Base-by-base conservation (phyloP, 2,797 vertebrate species). In the Sus cebifrons region DNA sequence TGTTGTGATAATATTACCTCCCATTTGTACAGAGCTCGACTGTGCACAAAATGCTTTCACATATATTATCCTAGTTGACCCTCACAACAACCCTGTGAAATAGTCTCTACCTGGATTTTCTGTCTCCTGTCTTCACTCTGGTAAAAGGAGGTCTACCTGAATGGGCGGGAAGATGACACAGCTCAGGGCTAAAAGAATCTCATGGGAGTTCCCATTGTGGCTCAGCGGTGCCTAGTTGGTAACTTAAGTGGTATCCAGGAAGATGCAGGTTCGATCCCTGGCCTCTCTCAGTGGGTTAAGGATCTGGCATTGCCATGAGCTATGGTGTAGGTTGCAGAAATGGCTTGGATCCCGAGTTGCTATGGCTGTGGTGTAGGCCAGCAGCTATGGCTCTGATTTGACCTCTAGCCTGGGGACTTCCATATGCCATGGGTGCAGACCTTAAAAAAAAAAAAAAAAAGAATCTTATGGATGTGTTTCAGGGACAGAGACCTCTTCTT, bases 1-100 rank as follows among this genome's bases (percentile, higher is more conserved):
- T 75, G 82, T 79, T 95, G 88, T 75, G 92, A 95, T 96, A 95
- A 96, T 89, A 93, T 93, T 74, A 81, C 85, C 94, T 96, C 81
- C 84, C 84, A 67, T 94, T 83, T 92, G 73, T 54, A 49, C 32
- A 78, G 89, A 85, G 54, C 65, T 96, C 44, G 5, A 21, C 85
- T 64, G 92, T 78, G 90, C 40, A 71, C 79, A 56, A 65, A 95
- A 87, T 58, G 79, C 62, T 64, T 74, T 74, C 86, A 21, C 79
- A 82, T 95, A 44, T 40, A 82, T 97, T 93, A 93, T 56, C 21
- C 8, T 73, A 94, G 93, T 90, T 96, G 95, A 96, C 82, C 95
- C 64, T 82, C 81, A 65, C 71, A 81, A 52, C 67, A 67, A 58
- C 71, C 74, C 84, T 83, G 73, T 58, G 67, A 96, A 95, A 94